Base-by-base conservation (phyloP, 2,888 invertebrate genomes). In the Liposcelis brunnea region DNA sequence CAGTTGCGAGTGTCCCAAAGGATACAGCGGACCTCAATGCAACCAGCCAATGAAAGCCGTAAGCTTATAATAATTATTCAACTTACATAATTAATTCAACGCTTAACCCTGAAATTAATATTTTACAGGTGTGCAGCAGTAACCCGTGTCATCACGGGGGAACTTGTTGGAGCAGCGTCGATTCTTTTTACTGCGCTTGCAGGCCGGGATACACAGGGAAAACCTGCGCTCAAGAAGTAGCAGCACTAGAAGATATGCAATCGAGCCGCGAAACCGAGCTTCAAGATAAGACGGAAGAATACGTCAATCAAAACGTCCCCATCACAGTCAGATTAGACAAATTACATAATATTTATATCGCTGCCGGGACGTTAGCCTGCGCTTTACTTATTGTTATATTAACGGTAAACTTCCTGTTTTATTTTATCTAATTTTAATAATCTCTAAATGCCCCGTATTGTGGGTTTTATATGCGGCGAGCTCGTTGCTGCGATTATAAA, bases 151-250 rank as follows among this genome's bases (percentile, higher is more conserved):
- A 74, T 40, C 78, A 81, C 58, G 80, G 80, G 31, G 81, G 81
- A 45, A 80, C 80, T 38, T 81, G 81, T 60, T 81, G 80, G 80
- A 77, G 74, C 54, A 79, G 76, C 52, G 71, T 76, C 47, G 77
- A 79, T 57, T 75, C 77, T 6, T 83, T 77, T 64, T 77, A 77
- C 59, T 89, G 89, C 61, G 75, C 79, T 45, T 89, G 89, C 58
- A 71, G 77, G 43, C 75, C 80, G 8, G 85, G 84, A 6, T 87
- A 75, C 58, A 77, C 75, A 2, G 87, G 86, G 32, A 76, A 75
- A 56, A 73, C 78, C 53, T 89, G 87, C 60, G 80, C 84, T 31
- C 51, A 49, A 15, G 52, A 52, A 32, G 61, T 61, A 55, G 58
- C 60, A 52, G 61, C 59, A 52, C 59, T 59, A 49, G 59, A 50